Base-by-base conservation (phyloP, 2,113 vertebrate species). In the Toxotes jaculatrix region DNA sequence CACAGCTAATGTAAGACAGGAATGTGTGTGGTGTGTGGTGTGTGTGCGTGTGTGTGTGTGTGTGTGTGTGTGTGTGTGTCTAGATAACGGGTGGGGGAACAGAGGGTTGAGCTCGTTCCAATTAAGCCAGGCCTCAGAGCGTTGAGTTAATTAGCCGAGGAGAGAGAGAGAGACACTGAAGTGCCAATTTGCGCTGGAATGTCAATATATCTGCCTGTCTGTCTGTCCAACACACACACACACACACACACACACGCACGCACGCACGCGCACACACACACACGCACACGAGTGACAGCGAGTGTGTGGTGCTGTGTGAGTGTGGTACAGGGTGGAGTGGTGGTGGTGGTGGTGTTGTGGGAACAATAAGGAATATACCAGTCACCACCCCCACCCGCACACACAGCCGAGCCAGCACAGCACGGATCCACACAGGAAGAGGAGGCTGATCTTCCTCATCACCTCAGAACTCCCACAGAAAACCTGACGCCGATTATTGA, bases 301-400 rank as follows among this genome's bases (percentile, higher is more conserved):
- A 60, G 77, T 77, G 86, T 69, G 77, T 64, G 69, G 47, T 59
- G 62, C 60, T 82, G 84, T 71, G 89, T 49, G 73, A 55, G 62
- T 38, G 56, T 32, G 73, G 64, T 60, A 5, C 32, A 17, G 81
- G 67, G 16, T 72, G 34, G 42, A 77, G 57, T 31, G 47, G 17
- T 14, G 79, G 36, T 14, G 79, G 36, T 64, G 42, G 2, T 65
- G 74, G 7, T 65, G 51, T 23, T 38, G 49, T 34, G 45, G 64
- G 68, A 74, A 67, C 21, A 79, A 75, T 60, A 38, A 27, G 32
- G 59, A 85, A 31, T 56, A 49, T 3, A 74, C 43, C 27, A 59
- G 56, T 5, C 14, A 10, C 49, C 21, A 13, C 45, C 65, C 7
- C 49, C 10, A 1, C 23, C 4, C 51, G 16, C 64, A 23, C 53